A percentile compares a stretch with the other conserved stretches of the same genome.
These are phyloP conservation scores for Leptatherina wallacei DNA, from an alignment of 2,797 vertebrate genomes.

Conservation along the genomic window DNA sequence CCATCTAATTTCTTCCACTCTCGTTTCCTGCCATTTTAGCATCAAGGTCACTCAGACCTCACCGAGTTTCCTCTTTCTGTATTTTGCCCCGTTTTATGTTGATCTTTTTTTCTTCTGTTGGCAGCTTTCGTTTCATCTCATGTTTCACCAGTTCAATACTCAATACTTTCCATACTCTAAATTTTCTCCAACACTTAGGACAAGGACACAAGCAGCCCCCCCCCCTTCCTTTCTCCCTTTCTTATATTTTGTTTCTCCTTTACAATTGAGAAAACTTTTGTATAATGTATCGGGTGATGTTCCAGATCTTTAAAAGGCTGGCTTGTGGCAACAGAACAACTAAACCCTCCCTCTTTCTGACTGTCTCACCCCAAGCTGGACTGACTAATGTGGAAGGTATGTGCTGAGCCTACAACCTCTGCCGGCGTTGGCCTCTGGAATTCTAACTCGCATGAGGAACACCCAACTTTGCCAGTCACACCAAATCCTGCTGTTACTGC, in stretches of 20 bases:
- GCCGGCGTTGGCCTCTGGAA: constrained; percentile 76
- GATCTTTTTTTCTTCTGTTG: constrained; percentile 8
- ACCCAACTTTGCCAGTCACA: constrained; percentile 75
- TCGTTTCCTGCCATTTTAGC: constrained; percentile 42
- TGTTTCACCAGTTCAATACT: constrained; percentile 1
- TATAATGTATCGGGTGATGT: constrained; percentile 8
- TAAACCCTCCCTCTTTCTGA: constrained; percentile 51
- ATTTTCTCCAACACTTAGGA: constrained; percentile 11
- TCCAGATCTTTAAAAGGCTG: constrained; percentile 33
- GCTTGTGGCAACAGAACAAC: constrained; percentile 47
- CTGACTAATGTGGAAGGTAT: constrained; percentile 86
- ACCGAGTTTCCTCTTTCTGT: constrained; percentile 18
- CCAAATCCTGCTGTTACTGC: constrained; percentile 62
- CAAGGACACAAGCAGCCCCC: neutral
- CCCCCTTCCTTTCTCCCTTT: constrained; percentile 6
- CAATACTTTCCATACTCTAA: constrained; percentile 11
- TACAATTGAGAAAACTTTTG: constrained; percentile 13
- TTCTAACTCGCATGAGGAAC: constrained; percentile 79
- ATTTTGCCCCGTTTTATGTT: neutral
- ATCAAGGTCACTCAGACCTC: constrained; percentile 28
- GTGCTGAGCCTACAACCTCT: constrained; percentile 82
- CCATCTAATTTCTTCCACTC: constrained; percentile 52
- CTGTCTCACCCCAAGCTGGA: constrained; percentile 62
- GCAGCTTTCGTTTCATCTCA: constrained; percentile 1
- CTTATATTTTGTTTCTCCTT: constrained; percentile 1